A percentile compares a stretch with the other conserved stretches of the same genome.
Evolutionary conservation across 2,113 vertebrate genomes (phyloP).

Genomic region (Leucoraja erinaceus): DNA sequence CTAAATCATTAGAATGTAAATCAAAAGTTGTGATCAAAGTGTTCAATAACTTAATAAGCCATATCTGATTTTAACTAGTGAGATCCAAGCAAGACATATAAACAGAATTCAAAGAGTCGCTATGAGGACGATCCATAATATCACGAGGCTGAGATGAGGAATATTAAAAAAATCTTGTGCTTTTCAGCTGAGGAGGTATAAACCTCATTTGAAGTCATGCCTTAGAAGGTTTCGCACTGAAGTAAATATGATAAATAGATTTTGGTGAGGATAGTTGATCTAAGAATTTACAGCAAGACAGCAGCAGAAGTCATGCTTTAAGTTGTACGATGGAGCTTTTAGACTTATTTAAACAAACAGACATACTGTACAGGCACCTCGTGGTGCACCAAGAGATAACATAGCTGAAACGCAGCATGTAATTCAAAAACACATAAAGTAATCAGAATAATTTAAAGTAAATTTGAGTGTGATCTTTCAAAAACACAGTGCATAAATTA

Average conservation of each 20-base stretch:
- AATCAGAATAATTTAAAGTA: too few species aligned
- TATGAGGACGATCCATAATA: neutral
- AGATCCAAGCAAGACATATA: neutral
- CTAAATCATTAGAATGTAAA: neutral
- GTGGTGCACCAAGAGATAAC: too few species aligned
- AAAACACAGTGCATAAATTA: too few species aligned
- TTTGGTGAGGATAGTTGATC: neutral
- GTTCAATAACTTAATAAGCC: neutral
- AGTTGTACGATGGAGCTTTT: neutral
- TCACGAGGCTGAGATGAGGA: neutral
- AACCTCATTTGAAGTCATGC: neutral
- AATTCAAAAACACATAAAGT: too few species aligned
- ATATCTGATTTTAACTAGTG: neutral
- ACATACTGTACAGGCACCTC: too few species aligned
- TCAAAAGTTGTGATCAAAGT: neutral
- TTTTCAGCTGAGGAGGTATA: neutral
- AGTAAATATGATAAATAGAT: neutral
- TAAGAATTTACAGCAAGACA: neutral
- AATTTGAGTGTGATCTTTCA: too few species aligned
- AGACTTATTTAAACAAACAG: neutral
- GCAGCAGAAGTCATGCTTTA: neutral
- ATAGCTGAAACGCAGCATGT: too few species aligned
- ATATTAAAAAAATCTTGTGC: neutral
- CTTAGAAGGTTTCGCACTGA: neutral
- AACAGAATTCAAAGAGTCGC: neutral